phyloP scores from a whole-genome alignment of 2,888 invertebrate genomes.

The Caenorhabditis imperialis region DNA sequence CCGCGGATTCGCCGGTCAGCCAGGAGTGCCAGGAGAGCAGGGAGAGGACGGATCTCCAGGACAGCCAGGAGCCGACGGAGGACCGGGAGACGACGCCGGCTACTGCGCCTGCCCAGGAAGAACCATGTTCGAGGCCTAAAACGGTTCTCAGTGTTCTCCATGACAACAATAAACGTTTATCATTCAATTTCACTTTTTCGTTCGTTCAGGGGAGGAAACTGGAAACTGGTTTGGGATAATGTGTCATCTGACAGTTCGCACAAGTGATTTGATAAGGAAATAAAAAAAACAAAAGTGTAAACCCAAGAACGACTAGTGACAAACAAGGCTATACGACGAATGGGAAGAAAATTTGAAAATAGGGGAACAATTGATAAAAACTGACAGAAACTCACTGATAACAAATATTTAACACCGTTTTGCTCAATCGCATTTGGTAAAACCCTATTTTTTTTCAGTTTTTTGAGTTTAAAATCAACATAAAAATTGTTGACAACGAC shows the following conservation, averaged over 20 bases:
- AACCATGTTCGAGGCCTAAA: slow-evolving; percentile 39
- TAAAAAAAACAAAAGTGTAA: neutral
- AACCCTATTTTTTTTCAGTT: no score
- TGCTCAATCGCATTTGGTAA: slow-evolving; percentile 1
- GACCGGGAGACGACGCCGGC: slow-evolving; percentile 57
- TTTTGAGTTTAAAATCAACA: no score
- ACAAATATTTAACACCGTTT: neutral
- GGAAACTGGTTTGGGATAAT: slow-evolving; percentile 14
- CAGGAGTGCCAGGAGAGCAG: slow-evolving; percentile 56
- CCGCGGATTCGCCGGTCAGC: slow-evolving; percentile 54
- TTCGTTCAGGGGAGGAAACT: neutral
- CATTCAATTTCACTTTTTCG: slow-evolving; percentile 15
- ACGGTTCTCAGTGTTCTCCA: slow-evolving; percentile 6
- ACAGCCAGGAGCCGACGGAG: slow-evolving; percentile 45
- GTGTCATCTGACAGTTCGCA: slow-evolving; percentile 5
- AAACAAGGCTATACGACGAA: neutral
- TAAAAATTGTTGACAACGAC: no score
- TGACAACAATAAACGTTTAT: slow-evolving; percentile 25
- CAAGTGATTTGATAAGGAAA: slow-evolving; percentile 7
- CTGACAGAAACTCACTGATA: neutral
- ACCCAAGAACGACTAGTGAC: neutral
- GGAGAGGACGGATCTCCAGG: slow-evolving; percentile 61
- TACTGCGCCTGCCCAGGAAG: slow-evolving; percentile 63
- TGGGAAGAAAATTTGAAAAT: no score
- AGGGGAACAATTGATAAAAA: no score